Evolutionary conservation across 2,888 invertebrate genomes (phyloP).

Genomic region (Gryllus longicercus): DNA sequence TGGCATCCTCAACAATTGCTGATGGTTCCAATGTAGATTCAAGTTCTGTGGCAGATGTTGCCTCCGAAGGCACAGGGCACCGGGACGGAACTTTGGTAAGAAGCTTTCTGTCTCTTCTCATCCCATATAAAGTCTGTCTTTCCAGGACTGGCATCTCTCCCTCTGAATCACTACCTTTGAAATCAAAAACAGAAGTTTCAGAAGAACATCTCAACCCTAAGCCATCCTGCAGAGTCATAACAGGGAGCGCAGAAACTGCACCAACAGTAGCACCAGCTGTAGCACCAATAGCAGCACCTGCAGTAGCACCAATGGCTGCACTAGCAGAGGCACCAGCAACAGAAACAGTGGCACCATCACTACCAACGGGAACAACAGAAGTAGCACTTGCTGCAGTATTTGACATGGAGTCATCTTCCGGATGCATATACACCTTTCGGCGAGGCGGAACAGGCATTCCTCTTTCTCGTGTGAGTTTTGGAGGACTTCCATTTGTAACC

Average conservation of each 20-base stretch:
- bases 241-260: constrained; percentile 41
- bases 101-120: constrained; percentile 55
- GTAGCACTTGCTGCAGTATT: constrained; percentile 42
- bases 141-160: constrained; percentile 59
- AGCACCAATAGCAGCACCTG: constrained; percentile 37
- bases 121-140: constrained; percentile 65
- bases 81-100: constrained; percentile 53
- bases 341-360: not conserved
- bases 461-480: constrained; percentile 51
- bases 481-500: constrained; percentile 46
- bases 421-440: constrained; percentile 58
- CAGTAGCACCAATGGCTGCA: constrained; percentile 39
- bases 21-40: constrained; percentile 38
- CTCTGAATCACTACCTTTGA: constrained; percentile 62
- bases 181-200: constrained; percentile 64
- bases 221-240: constrained; percentile 47
- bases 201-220: constrained; percentile 57
- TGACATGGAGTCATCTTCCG: constrained; percentile 52
- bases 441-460: constrained; percentile 37
- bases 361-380: constrained; percentile 39
- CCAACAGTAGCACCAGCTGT: constrained; percentile 42
- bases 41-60: constrained; percentile 21
- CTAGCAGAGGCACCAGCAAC: not conserved
- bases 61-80: not conserved
- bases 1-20: not conserved